A percentile compares a stretch with the other conserved stretches of the same genome.
These are phyloP conservation scores for Anthoscopus minutus DNA, from an alignment of 2,113 vertebrate genomes.

Conservation along the genomic window DNA sequence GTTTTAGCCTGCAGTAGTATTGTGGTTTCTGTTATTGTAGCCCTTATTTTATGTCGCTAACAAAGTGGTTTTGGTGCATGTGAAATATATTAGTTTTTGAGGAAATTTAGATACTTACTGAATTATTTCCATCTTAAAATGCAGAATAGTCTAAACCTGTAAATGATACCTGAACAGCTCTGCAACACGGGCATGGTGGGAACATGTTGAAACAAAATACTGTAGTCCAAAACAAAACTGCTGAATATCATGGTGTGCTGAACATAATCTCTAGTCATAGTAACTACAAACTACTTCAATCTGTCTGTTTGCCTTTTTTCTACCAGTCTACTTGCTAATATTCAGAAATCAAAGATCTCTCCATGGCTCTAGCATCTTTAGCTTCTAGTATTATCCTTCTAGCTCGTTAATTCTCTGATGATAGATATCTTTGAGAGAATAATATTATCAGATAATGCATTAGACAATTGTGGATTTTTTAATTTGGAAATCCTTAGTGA, in stretches of 20 bases:
- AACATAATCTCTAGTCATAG: neutral
- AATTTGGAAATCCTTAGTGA: neutral
- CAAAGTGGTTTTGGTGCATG: neutral
- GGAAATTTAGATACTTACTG: neutral
- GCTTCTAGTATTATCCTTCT: neutral
- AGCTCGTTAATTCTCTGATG: neutral
- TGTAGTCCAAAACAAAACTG: neutral
- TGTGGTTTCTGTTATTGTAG: neutral
- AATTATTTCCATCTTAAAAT: neutral
- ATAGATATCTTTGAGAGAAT: neutral
- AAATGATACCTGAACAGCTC: neutral
- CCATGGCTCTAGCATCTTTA: neutral
- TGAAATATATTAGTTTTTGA: neutral
- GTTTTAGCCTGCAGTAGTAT: neutral
- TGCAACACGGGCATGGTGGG: neutral
- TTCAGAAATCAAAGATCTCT: neutral
- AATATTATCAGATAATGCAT: neutral
- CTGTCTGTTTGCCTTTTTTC: neutral
- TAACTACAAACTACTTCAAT: neutral
- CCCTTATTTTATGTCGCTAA: accelerated
- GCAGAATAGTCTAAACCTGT: neutral
- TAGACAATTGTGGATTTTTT: neutral
- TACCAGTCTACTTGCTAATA: neutral
- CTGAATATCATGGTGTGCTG: neutral
- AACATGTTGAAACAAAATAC: neutral